Evolutionary conservation across 2,113 vertebrate species (phyloP).

Genomic region (Ictalurus punctatus): DNA sequence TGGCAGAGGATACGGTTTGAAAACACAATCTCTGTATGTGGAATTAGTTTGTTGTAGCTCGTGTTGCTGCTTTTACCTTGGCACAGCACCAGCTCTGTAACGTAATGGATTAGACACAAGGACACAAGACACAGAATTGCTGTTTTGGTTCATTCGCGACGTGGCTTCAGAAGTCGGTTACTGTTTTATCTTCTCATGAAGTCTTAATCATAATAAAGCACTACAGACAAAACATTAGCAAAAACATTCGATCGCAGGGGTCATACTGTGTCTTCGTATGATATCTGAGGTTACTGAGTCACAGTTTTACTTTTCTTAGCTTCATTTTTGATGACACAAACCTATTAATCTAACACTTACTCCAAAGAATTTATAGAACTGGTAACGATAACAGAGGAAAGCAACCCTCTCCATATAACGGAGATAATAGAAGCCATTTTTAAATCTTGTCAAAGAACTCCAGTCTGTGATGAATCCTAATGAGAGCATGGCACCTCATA

Average conservation of each 20-base stretch:
- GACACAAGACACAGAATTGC: neutral
- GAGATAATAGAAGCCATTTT: constrained; percentile 4
- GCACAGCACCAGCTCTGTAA: neutral
- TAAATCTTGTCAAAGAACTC: neutral
- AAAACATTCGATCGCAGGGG: neutral
- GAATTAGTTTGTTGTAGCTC: neutral
- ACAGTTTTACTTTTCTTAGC: neutral
- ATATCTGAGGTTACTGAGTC: neutral
- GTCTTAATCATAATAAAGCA: neutral
- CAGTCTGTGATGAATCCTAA: neutral
- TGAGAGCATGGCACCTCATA: constrained; percentile 17
- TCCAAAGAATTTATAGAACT: neutral
- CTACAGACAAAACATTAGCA: neutral
- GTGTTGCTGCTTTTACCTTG: neutral
- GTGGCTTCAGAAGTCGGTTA: neutral
- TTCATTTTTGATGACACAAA: neutral
- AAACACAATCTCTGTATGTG: neutral
- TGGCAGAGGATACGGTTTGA: constrained; percentile 1
- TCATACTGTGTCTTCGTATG: neutral
- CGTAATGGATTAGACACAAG: neutral
- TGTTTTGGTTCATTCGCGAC: neutral
- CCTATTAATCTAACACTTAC: neutral
- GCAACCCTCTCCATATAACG: neutral
- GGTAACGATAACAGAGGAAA: neutral
- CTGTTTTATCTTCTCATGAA: neutral